phyloP scores from a whole-genome alignment of 2,797 vertebrate species.

The Diplodus sargus region DNA sequence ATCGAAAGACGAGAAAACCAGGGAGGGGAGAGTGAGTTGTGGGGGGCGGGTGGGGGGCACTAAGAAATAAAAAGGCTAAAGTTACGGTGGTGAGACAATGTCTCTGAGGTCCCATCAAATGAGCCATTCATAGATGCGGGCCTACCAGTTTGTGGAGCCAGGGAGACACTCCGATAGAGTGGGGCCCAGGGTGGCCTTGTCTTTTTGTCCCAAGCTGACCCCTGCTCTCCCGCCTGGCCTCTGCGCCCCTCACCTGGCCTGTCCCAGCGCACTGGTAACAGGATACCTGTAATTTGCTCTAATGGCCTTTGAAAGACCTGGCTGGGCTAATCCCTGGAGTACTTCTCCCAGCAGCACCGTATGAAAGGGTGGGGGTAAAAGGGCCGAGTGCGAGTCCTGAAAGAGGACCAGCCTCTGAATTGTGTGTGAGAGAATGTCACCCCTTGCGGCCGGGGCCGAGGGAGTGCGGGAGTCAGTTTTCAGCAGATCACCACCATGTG shows the following conservation, averaged over 20 bases:
- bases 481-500: slow-evolving; percentile 75
- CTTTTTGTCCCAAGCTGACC: slow-evolving; percentile 88
- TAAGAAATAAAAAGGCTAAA: slow-evolving; percentile 80
- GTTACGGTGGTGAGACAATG: slow-evolving; percentile 84
- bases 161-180: slow-evolving; percentile 80
- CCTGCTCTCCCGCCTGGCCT: slow-evolving; percentile 86
- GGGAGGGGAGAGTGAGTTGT: slow-evolving; percentile 55
- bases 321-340: slow-evolving; percentile 88
- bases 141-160: slow-evolving; percentile 78
- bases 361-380: slow-evolving; percentile 82
- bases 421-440: slow-evolving; percentile 85
- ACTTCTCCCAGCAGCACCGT: slow-evolving; percentile 81
- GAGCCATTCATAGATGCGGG: slow-evolving; percentile 83
- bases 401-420: slow-evolving; percentile 82
- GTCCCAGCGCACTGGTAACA: slow-evolving; percentile 85
- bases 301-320: slow-evolving; percentile 90
- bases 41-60: slow-evolving; percentile 40
- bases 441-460: slow-evolving; percentile 71
- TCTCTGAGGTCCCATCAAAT: slow-evolving; percentile 85
- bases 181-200: slow-evolving; percentile 82
- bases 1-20: slow-evolving; percentile 66
- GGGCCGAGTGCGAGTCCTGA: slow-evolving; percentile 81
- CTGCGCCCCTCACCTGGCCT: slow-evolving; percentile 86
- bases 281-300: slow-evolving; percentile 90
- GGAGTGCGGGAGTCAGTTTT: slow-evolving; percentile 81